Evolutionary conservation across 2,113 vertebrate genomes (phyloP).

Genomic region (Hippoglossus stenolepis): DNA sequence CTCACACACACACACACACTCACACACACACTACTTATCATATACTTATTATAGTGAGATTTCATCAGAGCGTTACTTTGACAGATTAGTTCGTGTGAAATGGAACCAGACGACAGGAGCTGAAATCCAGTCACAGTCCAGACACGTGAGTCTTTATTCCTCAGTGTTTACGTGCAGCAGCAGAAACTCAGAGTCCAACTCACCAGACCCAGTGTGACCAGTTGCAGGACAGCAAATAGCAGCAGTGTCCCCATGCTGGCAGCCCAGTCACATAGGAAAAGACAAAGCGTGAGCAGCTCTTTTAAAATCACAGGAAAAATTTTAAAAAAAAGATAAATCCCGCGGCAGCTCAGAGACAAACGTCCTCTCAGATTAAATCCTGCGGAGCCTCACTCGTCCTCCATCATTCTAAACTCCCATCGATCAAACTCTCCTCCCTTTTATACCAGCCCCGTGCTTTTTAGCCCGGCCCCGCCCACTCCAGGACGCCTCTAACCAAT

Average conservation of each 20-base stretch:
- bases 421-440: slow-evolving; percentile 36
- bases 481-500: slow-evolving; percentile 68
- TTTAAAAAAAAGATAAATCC: slow-evolving; percentile 32
- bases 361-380: slow-evolving; percentile 63
- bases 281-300: background rate
- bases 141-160: slow-evolving; percentile 39
- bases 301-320: background rate
- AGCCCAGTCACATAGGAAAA: slow-evolving; percentile 44
- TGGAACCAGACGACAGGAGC: background rate
- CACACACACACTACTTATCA: no score
- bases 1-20: no score
- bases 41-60: no score
- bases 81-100: background rate
- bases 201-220: slow-evolving; percentile 67
- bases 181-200: slow-evolving; percentile 37
- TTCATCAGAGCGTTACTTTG: no score
- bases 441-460: slow-evolving; percentile 68
- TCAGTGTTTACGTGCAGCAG: slow-evolving; percentile 30
- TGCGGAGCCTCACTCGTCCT: slow-evolving; percentile 3
- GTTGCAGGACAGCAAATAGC: slow-evolving; percentile 58
- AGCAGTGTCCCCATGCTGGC: slow-evolving; percentile 77
- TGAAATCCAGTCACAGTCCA: background rate
- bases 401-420: slow-evolving; percentile 53
- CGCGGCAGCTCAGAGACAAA: slow-evolving; percentile 28
- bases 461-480: slow-evolving; percentile 69